Base-by-base conservation (phyloP, 2,113 vertebrate genomes). In the Phalacrocorax brasilianus region DNA sequence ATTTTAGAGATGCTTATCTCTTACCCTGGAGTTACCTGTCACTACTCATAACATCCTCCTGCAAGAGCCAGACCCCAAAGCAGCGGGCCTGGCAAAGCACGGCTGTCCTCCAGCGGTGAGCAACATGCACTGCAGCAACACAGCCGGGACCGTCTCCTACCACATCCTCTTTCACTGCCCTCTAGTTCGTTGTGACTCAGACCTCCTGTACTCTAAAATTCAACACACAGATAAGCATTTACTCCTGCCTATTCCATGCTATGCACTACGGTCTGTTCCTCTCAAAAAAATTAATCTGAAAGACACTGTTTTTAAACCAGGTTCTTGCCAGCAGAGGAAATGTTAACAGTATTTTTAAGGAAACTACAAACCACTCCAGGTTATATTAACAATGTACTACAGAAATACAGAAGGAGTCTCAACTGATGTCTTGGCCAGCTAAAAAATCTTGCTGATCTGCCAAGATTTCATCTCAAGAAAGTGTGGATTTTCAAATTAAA, bases 61-160 rank as follows among this genome's bases (percentile, higher is more conserved):
- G 38, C 5, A 0, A 12, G 11, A 40, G 92, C 16, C 55, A 32
- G 44, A 8, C 28, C 72, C 63, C 33, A 9, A 2, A 32, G 63
- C 65, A 22, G 65, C n/a, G 9, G 28, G 20, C 32, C 27, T 0
- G 5, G 55, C 5, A 5, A 8, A 27, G 47, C 55, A 22, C 61
- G 32, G 50, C 75, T 73, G 95, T 53, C 93, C 83, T 68, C 89
- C 82, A 65, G 94, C 72, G 74, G 94, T 8, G 1, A 77, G 3
- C 15, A 0, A 0, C 13, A 2, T 0, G 49, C 32, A 88, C 67
- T 83, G 87, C 95, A 76, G 47, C 45, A 2, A 15, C 6, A 1
- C n/a, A 21, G 72, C 44, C 20, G 1, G 35, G 12, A 23, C 1
- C 3, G 6, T 15, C 52, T 47, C 56, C 59, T 42, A 50, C 76